A percentile compares a stretch with the other conserved stretches of the same genome.
Conservation (phyloP, 2,888 invertebrate species). For the Dryococelus australis region DNA sequence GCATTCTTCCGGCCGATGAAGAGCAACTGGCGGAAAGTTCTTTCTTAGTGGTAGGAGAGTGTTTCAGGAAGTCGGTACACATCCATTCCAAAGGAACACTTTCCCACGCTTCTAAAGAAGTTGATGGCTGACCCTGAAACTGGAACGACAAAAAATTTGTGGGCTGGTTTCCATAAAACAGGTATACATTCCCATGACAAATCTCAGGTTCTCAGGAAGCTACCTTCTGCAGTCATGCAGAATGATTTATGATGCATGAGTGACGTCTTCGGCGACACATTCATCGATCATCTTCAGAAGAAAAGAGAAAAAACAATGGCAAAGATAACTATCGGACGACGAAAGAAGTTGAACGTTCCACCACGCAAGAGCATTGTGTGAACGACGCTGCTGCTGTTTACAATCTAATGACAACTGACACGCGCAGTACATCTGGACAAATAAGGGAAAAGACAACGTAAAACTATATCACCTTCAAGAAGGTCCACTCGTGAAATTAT, state of each 20-base stretch:
- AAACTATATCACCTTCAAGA: not conserved
- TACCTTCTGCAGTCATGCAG: not conserved
- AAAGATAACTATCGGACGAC: too few relatives aligned
- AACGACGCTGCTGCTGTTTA: too few relatives aligned
- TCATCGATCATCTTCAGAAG: not conserved
- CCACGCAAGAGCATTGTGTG: too few relatives aligned
- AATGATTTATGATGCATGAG: not conserved
- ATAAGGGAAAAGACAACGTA: too few relatives aligned
- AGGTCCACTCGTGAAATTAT: too few relatives aligned
- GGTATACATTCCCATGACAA: not conserved
- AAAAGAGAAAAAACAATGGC: too few relatives aligned
- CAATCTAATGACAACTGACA: too few relatives aligned
- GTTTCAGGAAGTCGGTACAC: not conserved
- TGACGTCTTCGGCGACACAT: not conserved
- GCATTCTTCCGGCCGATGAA: not conserved
- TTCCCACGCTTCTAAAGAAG: not conserved
- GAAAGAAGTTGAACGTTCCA: too few relatives aligned
- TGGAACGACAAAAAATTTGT: not conserved
- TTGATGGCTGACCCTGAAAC: not conserved
- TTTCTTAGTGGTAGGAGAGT: not conserved
- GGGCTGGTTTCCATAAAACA: slow-evolving; percentile 1
- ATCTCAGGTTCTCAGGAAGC: too few relatives aligned
- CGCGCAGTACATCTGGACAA: too few relatives aligned
- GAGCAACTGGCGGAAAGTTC: not conserved
- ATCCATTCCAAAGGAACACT: not conserved